These are phyloP conservation scores for Serranus cabrilla DNA, from an alignment of 2,797 vertebrate genomes.

Conservation along the genomic window DNA sequence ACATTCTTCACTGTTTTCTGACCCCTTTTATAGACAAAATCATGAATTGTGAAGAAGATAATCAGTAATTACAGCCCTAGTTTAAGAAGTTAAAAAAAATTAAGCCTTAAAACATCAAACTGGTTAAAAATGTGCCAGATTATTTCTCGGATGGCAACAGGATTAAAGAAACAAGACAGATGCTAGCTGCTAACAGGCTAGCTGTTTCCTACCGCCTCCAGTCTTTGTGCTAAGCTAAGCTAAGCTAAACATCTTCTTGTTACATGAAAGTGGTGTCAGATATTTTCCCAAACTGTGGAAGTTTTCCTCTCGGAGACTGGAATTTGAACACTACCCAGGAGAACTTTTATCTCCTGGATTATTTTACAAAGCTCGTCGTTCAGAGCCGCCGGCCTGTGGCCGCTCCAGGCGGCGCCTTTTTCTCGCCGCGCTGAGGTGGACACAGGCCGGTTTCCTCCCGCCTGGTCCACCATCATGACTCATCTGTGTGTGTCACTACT, in stretches of 20 bases:
- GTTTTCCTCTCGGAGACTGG: conserved; percentile 39
- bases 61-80: too few relatives aligned
- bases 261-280: not conserved
- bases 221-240: conserved; percentile 19
- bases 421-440: conserved; percentile 10
- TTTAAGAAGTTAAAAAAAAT: not conserved
- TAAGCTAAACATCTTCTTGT: not conserved
- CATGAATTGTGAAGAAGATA: too few relatives aligned
- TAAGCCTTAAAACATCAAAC: not conserved
- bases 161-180: not conserved
- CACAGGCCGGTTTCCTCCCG: conserved; percentile 12
- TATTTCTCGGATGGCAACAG: not conserved
- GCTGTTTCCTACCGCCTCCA: not conserved
- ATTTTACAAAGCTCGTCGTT: conserved; percentile 17
- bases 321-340: conserved; percentile 58
- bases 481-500: conserved; percentile 62
- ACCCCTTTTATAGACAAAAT: too few relatives aligned
- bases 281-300: conserved; percentile 7
- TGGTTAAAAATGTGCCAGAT: not conserved
- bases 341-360: conserved; percentile 8
- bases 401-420: conserved; percentile 18
- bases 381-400: conserved; percentile 30
- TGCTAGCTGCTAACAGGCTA: too few relatives aligned
- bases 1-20: too few relatives aligned
- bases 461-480: conserved; percentile 18